Evolutionary conservation across 2,888 invertebrate species (phyloP).

Genomic region (Euclidia mi): DNA sequence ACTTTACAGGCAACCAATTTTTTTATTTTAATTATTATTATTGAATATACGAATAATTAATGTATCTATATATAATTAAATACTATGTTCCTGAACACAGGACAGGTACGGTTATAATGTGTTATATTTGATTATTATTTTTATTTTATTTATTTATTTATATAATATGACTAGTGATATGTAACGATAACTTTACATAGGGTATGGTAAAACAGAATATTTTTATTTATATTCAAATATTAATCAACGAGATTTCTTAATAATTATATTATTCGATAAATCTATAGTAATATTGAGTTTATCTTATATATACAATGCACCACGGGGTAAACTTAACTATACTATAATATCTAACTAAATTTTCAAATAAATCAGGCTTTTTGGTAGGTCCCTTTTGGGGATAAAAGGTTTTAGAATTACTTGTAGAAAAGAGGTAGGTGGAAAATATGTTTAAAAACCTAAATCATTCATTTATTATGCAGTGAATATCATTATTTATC

Average conservation of each 20-base stretch:
- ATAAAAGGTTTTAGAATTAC: slow-evolving; percentile 66
- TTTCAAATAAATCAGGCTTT: slow-evolving; percentile 80
- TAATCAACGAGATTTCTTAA: slow-evolving; percentile 51
- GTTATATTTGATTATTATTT: slow-evolving; percentile 68
- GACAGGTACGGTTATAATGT: slow-evolving; percentile 86
- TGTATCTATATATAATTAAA: slow-evolving; percentile 62
- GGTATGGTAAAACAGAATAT: slow-evolving; percentile 76
- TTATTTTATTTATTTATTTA: slow-evolving; percentile 65
- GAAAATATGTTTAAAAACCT: slow-evolving; percentile 58
- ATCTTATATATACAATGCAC: slow-evolving; percentile 75
- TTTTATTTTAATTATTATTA: slow-evolving; percentile 33
- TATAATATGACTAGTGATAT: slow-evolving; percentile 89
- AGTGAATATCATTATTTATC: slow-evolving; percentile 44
- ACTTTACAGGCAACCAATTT: no score
- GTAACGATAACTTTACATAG: slow-evolving; percentile 86
- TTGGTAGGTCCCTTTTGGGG: slow-evolving; percentile 80
- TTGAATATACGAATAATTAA: slow-evolving; percentile 42
- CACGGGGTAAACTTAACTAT: slow-evolving; percentile 69
- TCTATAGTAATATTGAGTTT: slow-evolving; percentile 55
- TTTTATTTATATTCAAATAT: slow-evolving; percentile 46
- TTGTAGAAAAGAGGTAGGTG: slow-evolving; percentile 83
- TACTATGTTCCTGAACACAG: slow-evolving; percentile 86
- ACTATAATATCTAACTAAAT: slow-evolving; percentile 61
- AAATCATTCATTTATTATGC: slow-evolving; percentile 68
- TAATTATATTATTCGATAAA: slow-evolving; percentile 47